Evolutionary conservation across 2,797 vertebrate genomes (phyloP), one percentile per base, ranked within the genome.

Genomic region (Micropoecilia bifurca): DNA sequence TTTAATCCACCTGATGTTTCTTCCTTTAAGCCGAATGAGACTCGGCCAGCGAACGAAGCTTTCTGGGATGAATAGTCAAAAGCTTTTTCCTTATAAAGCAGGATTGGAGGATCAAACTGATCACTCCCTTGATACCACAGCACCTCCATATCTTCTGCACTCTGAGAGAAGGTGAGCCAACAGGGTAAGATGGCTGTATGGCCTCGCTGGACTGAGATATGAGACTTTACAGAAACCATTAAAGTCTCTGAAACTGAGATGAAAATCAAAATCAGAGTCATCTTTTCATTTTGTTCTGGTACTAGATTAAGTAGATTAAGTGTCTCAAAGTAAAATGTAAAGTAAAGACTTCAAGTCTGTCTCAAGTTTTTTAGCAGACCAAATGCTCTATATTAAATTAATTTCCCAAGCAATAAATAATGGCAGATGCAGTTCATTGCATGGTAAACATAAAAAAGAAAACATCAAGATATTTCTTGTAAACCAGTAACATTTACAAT

Each of bases 121-220:
- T 66, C 7, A 0, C 0, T 13, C 20, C 0, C 0, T 0, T 22
- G 80, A 82, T 91, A 92, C 95, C 95, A 95, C 18, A 2, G 87
- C 0, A 95, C 78, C 76, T 94, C 93, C 88, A 94, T 50, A 0
- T 2, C 68, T 63, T 89, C 90, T 0, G 90, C 92, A 36, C 30
- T 90, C 53, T 83, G 77, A 0, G 73, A 4, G 25, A 84, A 84
- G n/a, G n/a, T 79, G 76, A 94, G 80, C 95, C 93, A 95, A 83
- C 95, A 95, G 0, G 93, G 92, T 33, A 96, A 68, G 6, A 66
- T 90, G 79, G 84, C 75, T 0, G 73, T 41, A 0, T 3, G 78
- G 5, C 90, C 85, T 0, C 4, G 7, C 2, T 2, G 46, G 28
- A 13, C 92, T 0, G 12, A 48, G 25, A 89, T 55, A 0, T 48